These are phyloP conservation scores for Smittia aterrima DNA, from an alignment of 2,888 invertebrate genomes.

Conservation along the genomic window DNA sequence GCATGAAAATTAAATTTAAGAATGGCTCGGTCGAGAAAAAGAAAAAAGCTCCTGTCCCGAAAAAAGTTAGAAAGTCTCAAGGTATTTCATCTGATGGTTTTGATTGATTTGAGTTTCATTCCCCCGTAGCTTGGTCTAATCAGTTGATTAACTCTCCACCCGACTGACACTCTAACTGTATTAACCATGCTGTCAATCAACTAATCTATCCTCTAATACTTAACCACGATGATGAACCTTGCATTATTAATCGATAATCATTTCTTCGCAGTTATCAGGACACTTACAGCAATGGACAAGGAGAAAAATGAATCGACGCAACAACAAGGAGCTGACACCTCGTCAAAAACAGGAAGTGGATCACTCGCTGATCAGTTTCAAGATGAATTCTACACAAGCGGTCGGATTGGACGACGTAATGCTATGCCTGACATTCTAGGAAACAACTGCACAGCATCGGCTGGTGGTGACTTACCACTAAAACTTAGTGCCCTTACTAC, in stretches of 20 bases:
- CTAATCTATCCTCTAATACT: neutral
- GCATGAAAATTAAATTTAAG: constrained; percentile 40
- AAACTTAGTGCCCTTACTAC: constrained; percentile 70
- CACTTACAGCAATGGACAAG: constrained; percentile 17
- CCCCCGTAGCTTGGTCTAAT: neutral
- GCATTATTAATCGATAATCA: neutral
- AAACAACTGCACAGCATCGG: constrained; percentile 68
- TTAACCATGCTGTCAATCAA: constrained; percentile 4
- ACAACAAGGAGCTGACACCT: neutral
- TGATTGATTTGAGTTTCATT: neutral
- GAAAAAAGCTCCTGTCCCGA: constrained; percentile 21
- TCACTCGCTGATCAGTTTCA: constrained; percentile 53
- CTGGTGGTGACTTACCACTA: constrained; percentile 71
- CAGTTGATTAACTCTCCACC: neutral
- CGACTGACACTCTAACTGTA: neutral
- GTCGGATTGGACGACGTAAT: constrained; percentile 83
- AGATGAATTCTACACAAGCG: constrained; percentile 79
- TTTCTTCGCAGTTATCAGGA: constrained; percentile 34
- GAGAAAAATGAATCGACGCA: constrained; percentile 28
- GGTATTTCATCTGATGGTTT: neutral
- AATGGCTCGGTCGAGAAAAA: constrained; percentile 37
- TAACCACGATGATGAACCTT: neutral
- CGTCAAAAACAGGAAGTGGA: neutral
- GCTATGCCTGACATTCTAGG: constrained; percentile 82
- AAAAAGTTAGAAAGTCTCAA: constrained; percentile 25